Percentiles rank a stretch among this genome's conserved stretches.
These are phyloP conservation scores for Entomobrya multifasciata DNA, from an alignment of 2,888 invertebrate species.

Conservation along the genomic window DNA sequence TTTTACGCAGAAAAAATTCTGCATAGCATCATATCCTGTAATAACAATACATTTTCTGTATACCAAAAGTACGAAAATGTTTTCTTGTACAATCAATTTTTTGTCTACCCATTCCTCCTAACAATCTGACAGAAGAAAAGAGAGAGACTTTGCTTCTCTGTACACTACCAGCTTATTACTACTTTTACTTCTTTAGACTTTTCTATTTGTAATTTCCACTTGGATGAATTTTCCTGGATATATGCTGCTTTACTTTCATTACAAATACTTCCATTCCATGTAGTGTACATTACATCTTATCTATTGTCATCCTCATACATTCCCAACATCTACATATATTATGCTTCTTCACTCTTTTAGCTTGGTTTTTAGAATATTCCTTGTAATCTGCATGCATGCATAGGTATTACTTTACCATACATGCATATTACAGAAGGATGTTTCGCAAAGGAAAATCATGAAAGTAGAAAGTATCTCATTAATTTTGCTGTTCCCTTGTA, in stretches of 20 bases:
- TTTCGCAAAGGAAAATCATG: not conserved
- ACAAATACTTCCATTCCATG: not conserved
- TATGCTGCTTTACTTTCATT: not conserved
- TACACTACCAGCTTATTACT: not conserved
- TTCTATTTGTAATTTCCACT: constrained; percentile 13
- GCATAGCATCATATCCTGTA: too few species aligned
- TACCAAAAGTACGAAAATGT: not conserved
- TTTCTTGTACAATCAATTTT: constrained; percentile 18
- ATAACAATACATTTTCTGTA: too few species aligned
- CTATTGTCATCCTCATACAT: not conserved
- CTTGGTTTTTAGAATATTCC: not conserved
- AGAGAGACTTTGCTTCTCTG: not conserved
- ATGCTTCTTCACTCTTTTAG: not conserved
- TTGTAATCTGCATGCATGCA: not conserved
- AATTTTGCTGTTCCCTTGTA: constrained; percentile 29
- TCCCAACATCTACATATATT: not conserved
- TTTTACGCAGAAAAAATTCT: not conserved
- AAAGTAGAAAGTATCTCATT: constrained; percentile 13
- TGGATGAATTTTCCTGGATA: not conserved
- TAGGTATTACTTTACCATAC: not conserved
- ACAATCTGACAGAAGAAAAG: not conserved
- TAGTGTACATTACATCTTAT: not conserved
- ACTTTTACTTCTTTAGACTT: not conserved
- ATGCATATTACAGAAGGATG: not conserved
- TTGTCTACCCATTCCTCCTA: not conserved